Percentiles rank a stretch among this genome's conserved stretches.
phyloP scores from a whole-genome alignment of 2,113 vertebrate genomes.

The Triplophysa tibetana region DNA sequence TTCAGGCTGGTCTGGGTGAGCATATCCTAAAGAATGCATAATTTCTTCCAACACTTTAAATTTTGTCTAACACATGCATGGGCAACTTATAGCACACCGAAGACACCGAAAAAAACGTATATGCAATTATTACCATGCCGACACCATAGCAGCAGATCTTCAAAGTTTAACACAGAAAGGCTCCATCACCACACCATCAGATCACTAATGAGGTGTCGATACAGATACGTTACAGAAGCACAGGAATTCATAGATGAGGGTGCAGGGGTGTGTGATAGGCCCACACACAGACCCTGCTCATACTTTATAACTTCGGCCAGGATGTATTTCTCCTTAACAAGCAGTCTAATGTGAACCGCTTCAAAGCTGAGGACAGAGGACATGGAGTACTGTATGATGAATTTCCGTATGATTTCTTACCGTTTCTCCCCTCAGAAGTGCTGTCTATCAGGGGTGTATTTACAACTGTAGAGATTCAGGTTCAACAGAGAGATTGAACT shows the following conservation, averaged over 20 bases:
- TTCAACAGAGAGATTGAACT: no score
- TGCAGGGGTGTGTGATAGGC: neutral
- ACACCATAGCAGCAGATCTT: neutral
- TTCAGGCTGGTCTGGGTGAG: no score
- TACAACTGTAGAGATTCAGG: no score
- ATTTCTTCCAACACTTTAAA: no score
- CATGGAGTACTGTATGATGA: constrained; percentile 20
- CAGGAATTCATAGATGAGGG: neutral
- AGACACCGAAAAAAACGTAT: no score
- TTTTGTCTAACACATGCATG: no score
- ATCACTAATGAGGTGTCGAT: constrained; percentile 22
- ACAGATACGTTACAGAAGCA: constrained; percentile 10
- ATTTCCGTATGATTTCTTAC: constrained; percentile 20
- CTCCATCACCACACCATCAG: neutral
- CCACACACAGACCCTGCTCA: neutral
- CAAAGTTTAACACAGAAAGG: neutral
- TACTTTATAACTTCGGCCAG: neutral
- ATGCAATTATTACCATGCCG: neutral
- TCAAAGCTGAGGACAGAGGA: neutral
- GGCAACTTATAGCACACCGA: no score
- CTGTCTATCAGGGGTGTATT: constrained; percentile 50
- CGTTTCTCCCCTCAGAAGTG: constrained; percentile 33
- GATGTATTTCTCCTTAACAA: constrained; percentile 2
- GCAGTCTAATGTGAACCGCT: neutral
- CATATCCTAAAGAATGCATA: no score